Evolutionary conservation across 1,140 invertebrate species (phyloP).

Genomic region (Trichonephila inaurata): DNA sequence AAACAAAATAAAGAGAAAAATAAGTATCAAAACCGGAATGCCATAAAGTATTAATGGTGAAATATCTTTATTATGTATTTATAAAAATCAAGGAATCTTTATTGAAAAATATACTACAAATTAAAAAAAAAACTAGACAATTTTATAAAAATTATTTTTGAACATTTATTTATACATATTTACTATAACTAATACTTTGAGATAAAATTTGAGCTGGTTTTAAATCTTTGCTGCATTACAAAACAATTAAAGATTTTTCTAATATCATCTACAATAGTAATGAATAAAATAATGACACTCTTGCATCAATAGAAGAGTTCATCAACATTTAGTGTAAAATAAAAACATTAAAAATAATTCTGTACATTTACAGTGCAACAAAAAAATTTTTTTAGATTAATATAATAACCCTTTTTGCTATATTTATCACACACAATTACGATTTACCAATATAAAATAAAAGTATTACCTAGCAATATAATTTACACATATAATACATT

Average conservation of each 20-base stretch:
- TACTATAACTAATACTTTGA: conserved; percentile 67
- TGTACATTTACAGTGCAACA: too few relatives aligned
- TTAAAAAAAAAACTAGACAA: not conserved
- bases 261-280: too few relatives aligned
- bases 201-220: conserved; percentile 60
- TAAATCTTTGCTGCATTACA: not conserved
- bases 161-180: conserved; percentile 27
- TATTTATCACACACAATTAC: too few relatives aligned
- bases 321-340: too few relatives aligned
- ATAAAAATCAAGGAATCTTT: not conserved
- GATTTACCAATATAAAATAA: too few relatives aligned
- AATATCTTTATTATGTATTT: not conserved
- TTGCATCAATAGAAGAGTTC: too few relatives aligned
- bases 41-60: not conserved
- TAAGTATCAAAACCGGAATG: conserved; percentile 26
- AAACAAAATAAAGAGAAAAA: conserved; percentile 20
- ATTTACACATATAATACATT: too few relatives aligned
- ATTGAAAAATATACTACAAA: not conserved
- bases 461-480: too few relatives aligned
- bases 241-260: not conserved
- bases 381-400: too few relatives aligned
- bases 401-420: too few relatives aligned
- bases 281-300: too few relatives aligned
- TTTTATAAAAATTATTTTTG: conserved; percentile 12
- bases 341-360: too few relatives aligned